Evolutionary conservation across 2,113 vertebrate species (phyloP).

Genomic region (Pedetes capensis): DNA sequence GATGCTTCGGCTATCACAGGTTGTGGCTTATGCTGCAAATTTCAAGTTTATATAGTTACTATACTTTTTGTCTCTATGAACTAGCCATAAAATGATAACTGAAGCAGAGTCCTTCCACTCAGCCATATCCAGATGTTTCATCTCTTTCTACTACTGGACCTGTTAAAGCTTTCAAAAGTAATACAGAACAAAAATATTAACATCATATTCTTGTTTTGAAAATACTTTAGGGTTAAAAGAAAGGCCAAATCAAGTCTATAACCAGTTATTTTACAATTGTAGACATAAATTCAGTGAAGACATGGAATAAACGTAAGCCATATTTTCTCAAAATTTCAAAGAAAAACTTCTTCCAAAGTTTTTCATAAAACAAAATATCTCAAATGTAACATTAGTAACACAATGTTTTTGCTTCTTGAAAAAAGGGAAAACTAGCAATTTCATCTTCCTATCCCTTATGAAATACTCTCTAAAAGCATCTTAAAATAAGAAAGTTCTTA

Average conservation of each 20-base stretch:
- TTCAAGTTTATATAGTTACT: neutral
- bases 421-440: neutral
- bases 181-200: neutral
- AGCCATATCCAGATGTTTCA: neutral
- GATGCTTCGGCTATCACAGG: neutral
- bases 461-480: neutral
- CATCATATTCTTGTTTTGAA: neutral
- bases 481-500: conserved; percentile 22
- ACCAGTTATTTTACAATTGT: neutral
- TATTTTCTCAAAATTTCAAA: conserved; percentile 47
- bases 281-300: neutral
- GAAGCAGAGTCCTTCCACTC: neutral
- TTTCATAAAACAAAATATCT: conserved; percentile 29
- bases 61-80: neutral
- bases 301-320: neutral
- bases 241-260: neutral
- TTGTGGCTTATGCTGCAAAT: neutral
- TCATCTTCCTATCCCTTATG: neutral
- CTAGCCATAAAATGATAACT: neutral
- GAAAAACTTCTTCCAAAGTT: neutral
- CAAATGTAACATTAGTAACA: neutral
- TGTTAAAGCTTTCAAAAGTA: neutral
- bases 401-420: conserved; percentile 13
- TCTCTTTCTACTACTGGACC: neutral
- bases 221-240: neutral